Evolutionary conservation across 1,140 invertebrate species (phyloP).

Genomic region (Babylonia areolata): DNA sequence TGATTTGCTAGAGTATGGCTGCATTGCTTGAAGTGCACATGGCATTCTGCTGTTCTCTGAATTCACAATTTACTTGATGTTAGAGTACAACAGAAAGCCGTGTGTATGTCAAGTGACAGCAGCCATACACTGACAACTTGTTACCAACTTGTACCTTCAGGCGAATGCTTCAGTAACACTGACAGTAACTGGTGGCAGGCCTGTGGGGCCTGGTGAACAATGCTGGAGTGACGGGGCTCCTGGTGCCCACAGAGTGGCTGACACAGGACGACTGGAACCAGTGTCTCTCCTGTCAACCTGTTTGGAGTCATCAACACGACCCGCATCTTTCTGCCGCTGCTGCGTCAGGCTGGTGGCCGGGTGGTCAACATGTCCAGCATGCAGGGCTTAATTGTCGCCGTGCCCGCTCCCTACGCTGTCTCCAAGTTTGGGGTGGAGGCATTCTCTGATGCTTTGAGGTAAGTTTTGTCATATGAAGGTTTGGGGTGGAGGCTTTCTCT

Average conservation of each 20-base stretch:
- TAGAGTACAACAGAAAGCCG: too few species aligned
- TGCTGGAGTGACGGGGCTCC: conserved; percentile 48
- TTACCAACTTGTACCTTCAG: too few species aligned
- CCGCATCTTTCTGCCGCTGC: conserved; percentile 52
- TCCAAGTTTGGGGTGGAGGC: conserved; percentile 58
- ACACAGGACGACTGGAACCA: conserved; percentile 43
- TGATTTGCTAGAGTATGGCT: too few species aligned
- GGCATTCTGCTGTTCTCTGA: too few species aligned
- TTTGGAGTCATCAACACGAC: conserved; percentile 50
- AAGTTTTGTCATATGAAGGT: too few species aligned
- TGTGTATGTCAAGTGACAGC: too few species aligned
- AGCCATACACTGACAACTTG: too few species aligned
- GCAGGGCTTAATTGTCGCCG: conserved; percentile 33
- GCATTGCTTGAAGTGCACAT: too few species aligned
- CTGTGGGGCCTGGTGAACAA: conserved; percentile 65
- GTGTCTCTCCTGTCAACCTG: conserved; percentile 49
- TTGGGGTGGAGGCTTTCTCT: conserved; percentile 56
- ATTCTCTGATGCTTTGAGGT: conserved; percentile 55
- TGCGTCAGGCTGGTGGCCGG: conserved; percentile 52
- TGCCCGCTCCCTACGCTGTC: conserved; percentile 39
- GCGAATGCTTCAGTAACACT: too few species aligned
- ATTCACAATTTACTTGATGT: too few species aligned
- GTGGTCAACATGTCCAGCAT: conserved; percentile 57
- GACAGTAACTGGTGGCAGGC: too few species aligned
- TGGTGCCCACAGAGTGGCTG: conserved; percentile 40